These are phyloP conservation scores for Odontocolon sp. DNA, from an alignment of 2,888 invertebrate species.

Conservation along the genomic window DNA sequence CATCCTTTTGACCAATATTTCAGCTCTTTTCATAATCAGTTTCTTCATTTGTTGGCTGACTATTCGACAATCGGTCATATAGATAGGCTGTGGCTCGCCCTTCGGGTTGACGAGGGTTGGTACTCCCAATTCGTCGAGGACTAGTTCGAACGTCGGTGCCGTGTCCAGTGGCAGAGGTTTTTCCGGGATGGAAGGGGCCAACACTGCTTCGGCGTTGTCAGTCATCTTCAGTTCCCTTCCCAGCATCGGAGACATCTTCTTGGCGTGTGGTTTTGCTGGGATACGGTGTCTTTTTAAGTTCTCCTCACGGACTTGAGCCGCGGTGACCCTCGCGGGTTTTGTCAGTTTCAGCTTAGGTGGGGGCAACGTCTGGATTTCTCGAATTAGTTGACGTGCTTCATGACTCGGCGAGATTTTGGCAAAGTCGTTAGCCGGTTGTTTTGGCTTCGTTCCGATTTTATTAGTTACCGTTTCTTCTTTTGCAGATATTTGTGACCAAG, in stretches of 20 bases:
- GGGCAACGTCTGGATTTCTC: constrained; percentile 17
- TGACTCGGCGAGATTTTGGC: no score
- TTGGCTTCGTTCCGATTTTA: no score
- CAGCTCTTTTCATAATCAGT: constrained; percentile 12
- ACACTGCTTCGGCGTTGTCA: constrained; percentile 1
- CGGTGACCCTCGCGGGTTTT: constrained; percentile 6
- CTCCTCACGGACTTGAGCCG: not conserved
- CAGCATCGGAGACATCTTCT: not conserved
- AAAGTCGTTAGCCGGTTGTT: no score
- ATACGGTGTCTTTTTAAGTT: constrained; percentile 1
- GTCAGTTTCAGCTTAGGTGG: constrained; percentile 24
- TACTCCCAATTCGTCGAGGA: constrained; percentile 20
- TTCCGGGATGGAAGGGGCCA: constrained; percentile 42
- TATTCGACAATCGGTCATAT: constrained; percentile 19
- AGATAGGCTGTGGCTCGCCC: not conserved
- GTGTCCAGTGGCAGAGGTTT: constrained; percentile 7
- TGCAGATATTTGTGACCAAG: no score
- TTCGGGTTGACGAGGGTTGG: not conserved
- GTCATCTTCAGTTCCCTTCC: not conserved
- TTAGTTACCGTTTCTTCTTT: no score
- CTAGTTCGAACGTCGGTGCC: constrained; percentile 21
- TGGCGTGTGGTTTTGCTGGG: not conserved
- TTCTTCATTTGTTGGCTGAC: not conserved
- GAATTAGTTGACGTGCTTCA: constrained; percentile 4
- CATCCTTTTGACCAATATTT: constrained; percentile 10